These are phyloP conservation scores for Cenopis cana DNA, from an alignment of 2,888 invertebrate genomes.

Conservation along the genomic window DNA sequence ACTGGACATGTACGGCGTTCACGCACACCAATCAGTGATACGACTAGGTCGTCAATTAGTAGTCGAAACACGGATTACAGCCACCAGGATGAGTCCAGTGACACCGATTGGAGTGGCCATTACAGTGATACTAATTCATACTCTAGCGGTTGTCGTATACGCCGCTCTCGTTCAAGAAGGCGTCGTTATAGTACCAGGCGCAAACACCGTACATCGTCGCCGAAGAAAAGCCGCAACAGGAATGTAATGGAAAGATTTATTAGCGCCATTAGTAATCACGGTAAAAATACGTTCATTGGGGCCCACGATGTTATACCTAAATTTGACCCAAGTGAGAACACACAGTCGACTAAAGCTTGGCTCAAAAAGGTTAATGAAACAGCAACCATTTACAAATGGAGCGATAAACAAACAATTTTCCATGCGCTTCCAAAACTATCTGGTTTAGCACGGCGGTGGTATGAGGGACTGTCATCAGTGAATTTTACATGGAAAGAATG, in stretches of 20 bases:
- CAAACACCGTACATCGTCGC: too few relatives aligned
- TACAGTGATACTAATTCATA: too few relatives aligned
- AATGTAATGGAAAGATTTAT: slow-evolving; percentile 2
- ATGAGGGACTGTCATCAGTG: slow-evolving; percentile 8
- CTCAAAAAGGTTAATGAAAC: slow-evolving; percentile 17
- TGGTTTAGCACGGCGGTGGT: slow-evolving; percentile 17
- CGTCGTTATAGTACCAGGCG: too few relatives aligned
- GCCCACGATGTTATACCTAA: slow-evolving; percentile 16
- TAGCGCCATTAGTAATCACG: not conserved
- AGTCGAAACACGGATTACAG: too few relatives aligned
- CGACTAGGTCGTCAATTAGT: too few relatives aligned
- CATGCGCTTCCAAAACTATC: slow-evolving; percentile 17
- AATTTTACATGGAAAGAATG: slow-evolving; percentile 12
- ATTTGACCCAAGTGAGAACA: slow-evolving; percentile 12
- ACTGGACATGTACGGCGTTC: too few relatives aligned
- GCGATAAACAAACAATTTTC: slow-evolving; percentile 12
- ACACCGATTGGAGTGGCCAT: too few relatives aligned
- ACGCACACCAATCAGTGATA: too few relatives aligned
- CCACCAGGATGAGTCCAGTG: too few relatives aligned
- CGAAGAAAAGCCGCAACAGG: not conserved
- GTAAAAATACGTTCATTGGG: slow-evolving; percentile 3
- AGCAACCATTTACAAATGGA: slow-evolving; percentile 14
- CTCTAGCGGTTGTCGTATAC: too few relatives aligned
- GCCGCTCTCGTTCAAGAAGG: too few relatives aligned
- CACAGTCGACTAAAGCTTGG: slow-evolving; percentile 17